Base-by-base conservation (phyloP, 2,888 invertebrate species). In the Meta bourneti region DNA sequence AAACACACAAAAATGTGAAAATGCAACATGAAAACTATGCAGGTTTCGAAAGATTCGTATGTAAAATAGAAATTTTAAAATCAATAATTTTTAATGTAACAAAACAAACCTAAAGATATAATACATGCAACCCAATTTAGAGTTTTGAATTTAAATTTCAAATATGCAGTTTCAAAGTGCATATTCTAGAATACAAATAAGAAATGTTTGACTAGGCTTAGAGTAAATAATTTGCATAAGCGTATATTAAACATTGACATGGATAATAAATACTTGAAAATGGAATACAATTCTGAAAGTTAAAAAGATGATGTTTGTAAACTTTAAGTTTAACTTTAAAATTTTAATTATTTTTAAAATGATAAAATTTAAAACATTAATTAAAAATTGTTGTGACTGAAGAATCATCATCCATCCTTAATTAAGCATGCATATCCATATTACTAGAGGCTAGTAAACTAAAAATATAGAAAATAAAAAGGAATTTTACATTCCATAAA, bases 221-320 rank as follows among this genome's bases (percentile, higher is more conserved):
- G 75, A 75, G 75, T 48, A 75, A 49, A 75, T 75, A 75, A 11
- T 75, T 75, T 48, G 48, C 13, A 75, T 11, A 13, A 75, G 13
- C 48, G 34, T 9, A 72, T 75, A 75, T 34, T 72, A 82, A 51
- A 72, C 51, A 82, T 72, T 72, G 82, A 34, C 72, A 71, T 48
- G 16, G 20, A 72, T 70, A 82, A 20, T n/a, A 82, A 48, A 52
- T 51, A 70, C 20, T 51, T 72, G 52, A 82, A 72, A 82, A 71
- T 52, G 49, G 19, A 77, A 77, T 82, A 71, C 19, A 51, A 20
- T 34, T 52, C 20, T 72, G 51, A n/a, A 82, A 11, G 34, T 34
- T 52, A 82, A 82, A 19, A 82, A 48, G 71, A 72, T 72, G 71
- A 16, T 71, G 71, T 8, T 51, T 72, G 34, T 34, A 34, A 34